Conservation (phyloP, 2,797 vertebrate species). For the Acanthurus tractus region DNA sequence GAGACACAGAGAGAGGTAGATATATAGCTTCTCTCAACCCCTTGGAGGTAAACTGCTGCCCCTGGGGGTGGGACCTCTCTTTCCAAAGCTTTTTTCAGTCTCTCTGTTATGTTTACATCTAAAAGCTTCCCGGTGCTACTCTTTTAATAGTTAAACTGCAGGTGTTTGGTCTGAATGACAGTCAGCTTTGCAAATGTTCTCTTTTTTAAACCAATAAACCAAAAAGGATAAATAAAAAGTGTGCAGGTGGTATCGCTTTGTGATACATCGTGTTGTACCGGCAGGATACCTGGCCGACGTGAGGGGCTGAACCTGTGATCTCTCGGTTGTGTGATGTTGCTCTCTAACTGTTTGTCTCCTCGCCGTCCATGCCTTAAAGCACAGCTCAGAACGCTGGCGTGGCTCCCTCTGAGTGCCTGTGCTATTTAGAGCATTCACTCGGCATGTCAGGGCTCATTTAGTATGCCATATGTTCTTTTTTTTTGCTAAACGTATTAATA, state of each 20-base stretch:
- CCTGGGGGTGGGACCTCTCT: background rate
- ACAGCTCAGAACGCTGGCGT: constrained; percentile 18
- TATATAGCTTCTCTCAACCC: constrained; percentile 10
- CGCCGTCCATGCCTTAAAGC: constrained; percentile 42
- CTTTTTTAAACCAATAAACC: background rate
- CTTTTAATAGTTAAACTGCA: background rate
- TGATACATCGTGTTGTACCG: background rate
- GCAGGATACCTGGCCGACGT: constrained; percentile 26
- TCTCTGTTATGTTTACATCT: constrained; percentile 8
- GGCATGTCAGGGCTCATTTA: constrained; percentile 68
- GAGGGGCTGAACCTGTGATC: constrained; percentile 34
- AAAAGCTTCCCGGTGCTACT: background rate
- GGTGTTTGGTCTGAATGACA: background rate
- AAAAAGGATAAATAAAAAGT: too few relatives aligned
- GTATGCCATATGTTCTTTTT: constrained; percentile 55
- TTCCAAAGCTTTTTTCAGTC: background rate
- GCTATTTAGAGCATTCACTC: constrained; percentile 65
- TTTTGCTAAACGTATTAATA: constrained; percentile 64
- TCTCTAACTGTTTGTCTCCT: constrained; percentile 31
- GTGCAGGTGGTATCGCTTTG: too few relatives aligned
- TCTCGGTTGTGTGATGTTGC: constrained; percentile 23
- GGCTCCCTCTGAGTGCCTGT: constrained; percentile 31
- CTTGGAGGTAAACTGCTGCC: background rate
- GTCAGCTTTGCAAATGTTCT: background rate
- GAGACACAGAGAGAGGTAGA: background rate